Evolutionary conservation across 1,140 invertebrate species (phyloP), one percentile per base, ranked within the genome.

Genomic region (Palaemon carinicauda): DNA sequence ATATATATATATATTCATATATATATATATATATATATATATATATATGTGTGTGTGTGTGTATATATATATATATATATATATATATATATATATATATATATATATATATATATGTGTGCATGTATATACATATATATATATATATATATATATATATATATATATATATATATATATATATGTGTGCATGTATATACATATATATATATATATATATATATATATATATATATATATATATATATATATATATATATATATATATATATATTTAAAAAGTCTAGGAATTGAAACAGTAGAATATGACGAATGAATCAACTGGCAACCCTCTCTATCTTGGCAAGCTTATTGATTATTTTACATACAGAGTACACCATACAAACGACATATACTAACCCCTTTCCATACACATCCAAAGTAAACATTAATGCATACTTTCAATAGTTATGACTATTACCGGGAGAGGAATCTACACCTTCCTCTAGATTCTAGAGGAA

Each of bases 51-150:
- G 17, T 10, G 17, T 24, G 1, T 65, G n/a, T 65, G 5, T 27
- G n/a, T n/a, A 65, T n/a, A 65, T n/a, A 65, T n/a, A 65, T 65
- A 65, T 65, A n/a, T 65, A 65, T 24, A n/a, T 69, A n/a, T 69
- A n/a, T 24, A n/a, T 69, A n/a, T 69, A n/a, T 69, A n/a, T 69
- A n/a, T 69, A n/a, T 24, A n/a, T 69, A n/a, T 69, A n/a, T 24
- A n/a, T 69, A n/a, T 69, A n/a, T 69, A n/a, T 24, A n/a, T 3
- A 0, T 17, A n/a, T 24, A n/a, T 7, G 9, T 5, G 21, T 69
- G 9, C 21, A n/a, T 24, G 5, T 65, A 24, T 65, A 24, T 24
- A 24, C 29, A 24, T 65, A 24, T 65, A 24, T 65, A 24, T 65
- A 24, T 24, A 24, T 24, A 24, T 65, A 24, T 24, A 24, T 65